Evolutionary conservation across 1,140 invertebrate genomes (phyloP).

Genomic region (Tribolium madens): DNA sequence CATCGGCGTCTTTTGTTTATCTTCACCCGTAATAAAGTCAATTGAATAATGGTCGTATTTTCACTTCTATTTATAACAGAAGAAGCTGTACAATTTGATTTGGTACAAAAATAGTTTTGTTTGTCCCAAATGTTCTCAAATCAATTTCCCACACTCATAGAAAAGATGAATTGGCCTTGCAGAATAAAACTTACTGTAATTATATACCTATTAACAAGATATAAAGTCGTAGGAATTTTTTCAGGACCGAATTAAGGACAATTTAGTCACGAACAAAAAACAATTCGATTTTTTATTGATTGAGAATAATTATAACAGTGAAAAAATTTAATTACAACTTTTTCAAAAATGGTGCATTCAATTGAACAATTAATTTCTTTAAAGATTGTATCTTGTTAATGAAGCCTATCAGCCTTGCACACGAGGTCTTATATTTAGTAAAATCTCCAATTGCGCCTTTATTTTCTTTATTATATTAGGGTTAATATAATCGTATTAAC

Average conservation of each 20-base stretch:
- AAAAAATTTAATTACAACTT: not conserved
- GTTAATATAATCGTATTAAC: constrained; percentile 20
- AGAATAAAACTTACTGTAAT: not conserved
- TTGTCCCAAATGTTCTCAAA: not conserved
- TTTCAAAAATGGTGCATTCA: not conserved
- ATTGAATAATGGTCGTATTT: not conserved
- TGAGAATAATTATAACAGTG: not conserved
- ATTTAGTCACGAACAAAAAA: not conserved
- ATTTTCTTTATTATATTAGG: constrained; percentile 38
- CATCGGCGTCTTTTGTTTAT: not conserved
- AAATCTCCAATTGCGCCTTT: not conserved
- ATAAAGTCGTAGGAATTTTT: not conserved
- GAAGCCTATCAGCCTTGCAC: constrained; percentile 4
- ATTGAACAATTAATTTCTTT: not conserved
- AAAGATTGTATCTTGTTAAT: not conserved
- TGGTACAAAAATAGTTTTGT: not conserved
- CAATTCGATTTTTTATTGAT: not conserved
- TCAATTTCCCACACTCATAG: not conserved
- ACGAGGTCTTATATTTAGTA: constrained; percentile 10
- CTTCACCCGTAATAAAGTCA: not conserved
- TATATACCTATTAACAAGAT: not conserved
- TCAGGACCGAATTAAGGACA: not conserved
- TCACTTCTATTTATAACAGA: not conserved
- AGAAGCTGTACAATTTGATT: not conserved
- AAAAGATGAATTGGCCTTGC: not conserved